Evolutionary conservation across 2,113 vertebrate genomes (phyloP).

Genomic region (Leuciscus idus): DNA sequence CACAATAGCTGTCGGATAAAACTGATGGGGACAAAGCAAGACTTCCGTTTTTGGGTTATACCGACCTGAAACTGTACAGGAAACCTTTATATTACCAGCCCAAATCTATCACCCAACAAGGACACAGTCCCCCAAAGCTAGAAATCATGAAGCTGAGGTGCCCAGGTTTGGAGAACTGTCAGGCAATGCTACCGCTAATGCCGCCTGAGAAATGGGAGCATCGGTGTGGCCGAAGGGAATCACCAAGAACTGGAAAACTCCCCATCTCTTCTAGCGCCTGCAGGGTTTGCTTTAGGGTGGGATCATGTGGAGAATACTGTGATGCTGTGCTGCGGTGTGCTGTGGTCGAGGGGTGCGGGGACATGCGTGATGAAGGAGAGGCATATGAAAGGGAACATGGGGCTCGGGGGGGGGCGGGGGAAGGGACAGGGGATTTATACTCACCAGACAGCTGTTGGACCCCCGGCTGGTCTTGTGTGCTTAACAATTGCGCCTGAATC

Average conservation of each 20-base stretch:
- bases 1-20: neutral
- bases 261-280: conserved; percentile 47
- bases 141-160: neutral
- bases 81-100: neutral
- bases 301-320: conserved; percentile 15
- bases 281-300: conserved; percentile 3
- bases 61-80: neutral
- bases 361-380: conserved; percentile 53
- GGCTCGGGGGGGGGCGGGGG: conserved; percentile 48
- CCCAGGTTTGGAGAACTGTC: neutral
- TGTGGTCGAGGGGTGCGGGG: conserved; percentile 57
- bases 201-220: neutral
- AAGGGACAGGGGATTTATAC: conserved; percentile 60
- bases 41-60: neutral
- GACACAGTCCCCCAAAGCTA: neutral
- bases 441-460: conserved; percentile 98
- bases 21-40: neutral
- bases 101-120: neutral
- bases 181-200: neutral
- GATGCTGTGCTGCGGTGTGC: conserved; percentile 53
- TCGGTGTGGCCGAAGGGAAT: conserved; percentile 35
- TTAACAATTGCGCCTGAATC: conserved; percentile 98
- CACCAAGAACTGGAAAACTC: conserved; percentile 47
- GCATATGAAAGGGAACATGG: conserved; percentile 48
- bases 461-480: conserved; percentile 94